These are phyloP conservation scores for Natrix natrix DNA, from an alignment of 2,797 vertebrate genomes.

Conservation along the genomic window DNA sequence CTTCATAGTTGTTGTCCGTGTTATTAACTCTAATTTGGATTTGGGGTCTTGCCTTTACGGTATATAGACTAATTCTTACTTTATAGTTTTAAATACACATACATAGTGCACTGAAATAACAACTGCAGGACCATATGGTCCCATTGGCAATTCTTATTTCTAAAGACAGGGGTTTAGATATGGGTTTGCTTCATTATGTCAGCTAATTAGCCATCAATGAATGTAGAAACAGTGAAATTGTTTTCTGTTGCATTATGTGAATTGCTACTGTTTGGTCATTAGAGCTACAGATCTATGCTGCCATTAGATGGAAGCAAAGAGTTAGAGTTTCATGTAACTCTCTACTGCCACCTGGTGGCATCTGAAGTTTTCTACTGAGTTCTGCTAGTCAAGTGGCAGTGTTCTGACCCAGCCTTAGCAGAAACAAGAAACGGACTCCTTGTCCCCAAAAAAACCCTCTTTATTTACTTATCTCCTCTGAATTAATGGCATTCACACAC, in stretches of 20 bases:
- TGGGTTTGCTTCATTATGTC: background rate
- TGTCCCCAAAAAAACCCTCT: too few species aligned
- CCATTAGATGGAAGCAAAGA: background rate
- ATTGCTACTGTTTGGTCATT: background rate
- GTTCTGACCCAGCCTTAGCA: too few species aligned
- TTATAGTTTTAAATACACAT: background rate
- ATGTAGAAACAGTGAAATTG: background rate
- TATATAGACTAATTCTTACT: background rate
- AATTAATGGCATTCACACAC: too few species aligned
- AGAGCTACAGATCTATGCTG: background rate
- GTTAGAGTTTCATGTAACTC: background rate
- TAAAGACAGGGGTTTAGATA: background rate
- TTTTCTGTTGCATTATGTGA: background rate
- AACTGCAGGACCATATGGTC: background rate
- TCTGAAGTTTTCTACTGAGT: background rate
- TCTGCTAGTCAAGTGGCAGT: background rate
- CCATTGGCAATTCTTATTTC: background rate
- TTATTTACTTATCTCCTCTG: too few species aligned
- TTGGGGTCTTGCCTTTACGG: background rate
- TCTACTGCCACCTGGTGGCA: background rate
- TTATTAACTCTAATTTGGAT: background rate
- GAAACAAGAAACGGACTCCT: too few species aligned
- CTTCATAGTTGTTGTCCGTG: background rate
- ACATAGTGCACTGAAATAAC: background rate
- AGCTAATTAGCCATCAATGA: background rate